Base-by-base conservation (phyloP, 1,140 invertebrate genomes). In the Plutomurus gul region DNA sequence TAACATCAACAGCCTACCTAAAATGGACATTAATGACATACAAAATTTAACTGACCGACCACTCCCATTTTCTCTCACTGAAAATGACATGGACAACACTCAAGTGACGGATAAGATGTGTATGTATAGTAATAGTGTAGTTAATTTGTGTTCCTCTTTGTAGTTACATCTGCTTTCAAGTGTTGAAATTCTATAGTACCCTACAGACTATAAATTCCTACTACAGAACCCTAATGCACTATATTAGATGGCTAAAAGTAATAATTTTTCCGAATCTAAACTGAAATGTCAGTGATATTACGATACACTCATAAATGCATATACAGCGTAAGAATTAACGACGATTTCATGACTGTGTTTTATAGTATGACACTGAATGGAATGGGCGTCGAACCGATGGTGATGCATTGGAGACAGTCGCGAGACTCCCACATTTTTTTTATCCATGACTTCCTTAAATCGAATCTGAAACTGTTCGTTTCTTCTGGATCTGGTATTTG, bases 11-110 rank as follows among this genome's bases (percentile, higher is more conserved):
- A 65, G 27, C 1, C 30, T 18, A 36, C 6, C 36, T 36, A 7
- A 27, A 65, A 10, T 65, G 56, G 56, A 65, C 56, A 65, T 18
- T n/a, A 65, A 65, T 65, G 56, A 65, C 56, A 65, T 65, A 65
- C 56, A 65, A 65, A 65, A 65, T 33, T 65, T n/a, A n/a, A n/a
- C n/a, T 65, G 56, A 65, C 56, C 56, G 56, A 65, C 56, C 56
- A 30, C 56, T 65, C 27, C 36, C 25, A 65, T 65, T 65, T 27
- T 65, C 56, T 65, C 56, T 33, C 25, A 65, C 36, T 65, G 56
- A 65, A 65, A 65, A 65, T 30, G 56, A 65, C 56, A 65, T 65
- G 56, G 56, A 65, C 56, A 65, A 65, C 56, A 65, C 56, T 65
- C 27, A 30, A 51, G 56, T 65, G 56, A 65, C 56, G 56, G 56